phyloP scores from a whole-genome alignment of 2,113 vertebrate genomes.

The Pterocles orientalis region DNA sequence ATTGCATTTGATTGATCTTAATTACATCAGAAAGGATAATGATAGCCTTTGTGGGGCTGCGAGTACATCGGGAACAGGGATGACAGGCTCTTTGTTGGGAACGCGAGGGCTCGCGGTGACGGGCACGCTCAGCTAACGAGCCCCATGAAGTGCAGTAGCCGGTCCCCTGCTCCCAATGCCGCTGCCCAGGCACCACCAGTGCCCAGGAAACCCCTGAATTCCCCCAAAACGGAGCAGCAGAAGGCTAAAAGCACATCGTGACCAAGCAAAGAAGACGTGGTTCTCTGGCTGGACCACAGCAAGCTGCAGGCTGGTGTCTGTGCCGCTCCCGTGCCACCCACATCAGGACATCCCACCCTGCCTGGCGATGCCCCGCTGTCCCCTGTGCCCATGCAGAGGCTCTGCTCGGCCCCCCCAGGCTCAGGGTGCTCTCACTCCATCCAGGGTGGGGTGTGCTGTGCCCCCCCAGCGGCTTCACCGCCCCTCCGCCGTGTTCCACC shows the following conservation, averaged over 20 bases:
- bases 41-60: not conserved
- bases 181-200: not conserved
- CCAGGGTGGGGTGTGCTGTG: no score
- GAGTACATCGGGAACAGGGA: not conserved
- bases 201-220: fast-evolving
- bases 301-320: not conserved
- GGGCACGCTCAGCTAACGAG: not conserved
- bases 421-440: not conserved
- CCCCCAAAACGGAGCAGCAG: not conserved
- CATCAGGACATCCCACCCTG: not conserved
- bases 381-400: not conserved
- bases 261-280: not conserved
- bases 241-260: fast-evolving
- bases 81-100: not conserved
- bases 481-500: not conserved
- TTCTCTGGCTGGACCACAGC: fast-evolving
- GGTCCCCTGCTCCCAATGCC: not conserved
- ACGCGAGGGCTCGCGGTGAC: fast-evolving
- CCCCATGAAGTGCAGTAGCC: not conserved
- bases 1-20: slow-evolving; percentile 33
- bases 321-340: not conserved
- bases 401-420: not conserved
- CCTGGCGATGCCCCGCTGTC: fast-evolving
- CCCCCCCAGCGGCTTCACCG: fast-evolving
- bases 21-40: slow-evolving; percentile 45